Conservation (phyloP, 2,113 vertebrate species). For the Mesocricetus auratus region DNA sequence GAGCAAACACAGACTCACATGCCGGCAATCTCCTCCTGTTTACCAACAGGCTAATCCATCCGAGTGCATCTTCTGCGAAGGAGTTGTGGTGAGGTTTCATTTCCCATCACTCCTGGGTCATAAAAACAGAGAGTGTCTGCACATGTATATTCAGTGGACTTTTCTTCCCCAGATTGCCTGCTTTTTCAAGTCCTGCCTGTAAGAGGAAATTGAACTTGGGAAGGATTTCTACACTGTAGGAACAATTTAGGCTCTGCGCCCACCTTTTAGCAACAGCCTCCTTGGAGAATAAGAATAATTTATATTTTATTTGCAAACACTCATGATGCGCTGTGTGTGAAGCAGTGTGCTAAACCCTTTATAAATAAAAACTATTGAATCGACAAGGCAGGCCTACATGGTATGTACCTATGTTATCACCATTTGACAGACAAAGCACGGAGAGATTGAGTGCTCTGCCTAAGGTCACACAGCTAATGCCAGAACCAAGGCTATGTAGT, state of each 20-base stretch:
- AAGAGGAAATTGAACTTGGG: background rate
- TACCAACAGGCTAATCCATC: constrained; percentile 11
- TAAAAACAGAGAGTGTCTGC: background rate
- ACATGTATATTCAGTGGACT: background rate
- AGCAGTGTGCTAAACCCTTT: background rate
- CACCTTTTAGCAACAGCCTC: background rate
- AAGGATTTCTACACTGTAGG: background rate
- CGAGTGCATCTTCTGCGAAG: background rate
- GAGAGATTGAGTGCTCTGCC: background rate
- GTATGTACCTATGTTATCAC: too few relatives aligned
- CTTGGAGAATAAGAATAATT: background rate
- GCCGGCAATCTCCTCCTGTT: background rate
- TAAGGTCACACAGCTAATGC: background rate
- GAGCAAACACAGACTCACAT: background rate
- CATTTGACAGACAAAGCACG: background rate
- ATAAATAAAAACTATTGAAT: too few relatives aligned
- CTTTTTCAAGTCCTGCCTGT: background rate
- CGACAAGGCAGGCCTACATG: background rate
- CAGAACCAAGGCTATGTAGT: background rate
- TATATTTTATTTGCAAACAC: background rate
- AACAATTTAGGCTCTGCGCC: background rate
- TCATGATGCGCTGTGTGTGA: background rate
- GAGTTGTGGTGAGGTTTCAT: background rate
- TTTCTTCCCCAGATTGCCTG: background rate
- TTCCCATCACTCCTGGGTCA: background rate